Base-by-base conservation (phyloP, 2,113 vertebrate species). In the Ellobius talpinus region DNA sequence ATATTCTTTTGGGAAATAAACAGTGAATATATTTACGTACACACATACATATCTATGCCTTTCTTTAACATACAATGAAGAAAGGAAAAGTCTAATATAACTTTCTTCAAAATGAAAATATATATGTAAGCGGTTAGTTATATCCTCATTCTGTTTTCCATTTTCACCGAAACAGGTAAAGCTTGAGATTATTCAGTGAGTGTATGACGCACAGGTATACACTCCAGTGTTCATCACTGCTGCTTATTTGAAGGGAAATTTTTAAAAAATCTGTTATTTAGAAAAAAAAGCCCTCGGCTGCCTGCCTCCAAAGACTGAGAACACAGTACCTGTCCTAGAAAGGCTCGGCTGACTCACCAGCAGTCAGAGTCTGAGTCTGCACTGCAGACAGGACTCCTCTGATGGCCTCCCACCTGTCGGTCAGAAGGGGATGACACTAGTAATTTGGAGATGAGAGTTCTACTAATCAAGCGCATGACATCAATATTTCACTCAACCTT, bases 101-200 rank as follows among this genome's bases (percentile, higher is more conserved):
- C 78, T 93, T 90, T 79, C 55, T 72, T 76, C 16, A 93, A 95
- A 90, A 87, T 72, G 91, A 90, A 86, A 58, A 76, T 10, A 77
- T 5, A 76, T 10, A 77, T 5, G 63, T 70, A 77, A 55, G 74
- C 29, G 39, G 17, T 31, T 68, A 10, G 23, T 31, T 73, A 8
- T 24, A 84, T n/a, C 47, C 7, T 63, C 66, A 73, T 23, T 92
- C 86, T 88, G 47, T 65, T 90, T 73, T 87, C 17, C n/a, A 79
- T 73, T 85, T 95, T 77, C 42, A 92, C 74, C 92, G 88, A 70
- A 92, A 19, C 58, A 93, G 50, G 24, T 26, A 63, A 87, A 12
- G 9, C 87, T 65, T 70, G 19, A 88, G 45, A 61, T 74, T 93
- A 90, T 50, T 81, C 50, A 42, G 10, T 70, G 14, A n/a, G 19